Percentiles rank a stretch among this genome's conserved stretches.
Evolutionary conservation across 2,797 vertebrate genomes (phyloP).

Genomic region (Columba guinea): DNA sequence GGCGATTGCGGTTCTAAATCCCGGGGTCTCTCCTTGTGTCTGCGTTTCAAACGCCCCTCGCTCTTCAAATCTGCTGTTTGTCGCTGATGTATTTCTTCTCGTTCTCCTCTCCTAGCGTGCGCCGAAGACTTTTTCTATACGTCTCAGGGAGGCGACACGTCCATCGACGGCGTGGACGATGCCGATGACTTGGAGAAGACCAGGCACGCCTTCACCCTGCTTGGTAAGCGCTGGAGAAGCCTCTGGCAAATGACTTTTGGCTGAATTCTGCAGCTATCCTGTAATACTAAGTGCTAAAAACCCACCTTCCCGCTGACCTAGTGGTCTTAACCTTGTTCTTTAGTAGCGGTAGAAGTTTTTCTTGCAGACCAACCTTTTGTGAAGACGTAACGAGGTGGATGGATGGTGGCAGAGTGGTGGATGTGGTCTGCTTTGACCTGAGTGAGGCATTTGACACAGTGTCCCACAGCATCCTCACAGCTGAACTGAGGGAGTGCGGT

Average conservation of each 20-base stretch:
- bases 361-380: too few relatives aligned
- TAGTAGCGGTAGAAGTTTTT: too few relatives aligned
- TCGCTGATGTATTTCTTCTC: neutral
- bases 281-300: neutral
- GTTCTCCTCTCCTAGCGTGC: conserved; percentile 72
- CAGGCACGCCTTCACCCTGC: conserved; percentile 85
- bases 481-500: too few relatives aligned
- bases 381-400: too few relatives aligned
- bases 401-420: too few relatives aligned
- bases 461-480: too few relatives aligned
- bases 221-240: conserved; percentile 80
- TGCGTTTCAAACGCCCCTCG: neutral
- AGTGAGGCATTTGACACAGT: too few relatives aligned
- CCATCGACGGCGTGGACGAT: conserved; percentile 87
- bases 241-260: neutral
- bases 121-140: conserved; percentile 91
- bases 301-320: too few relatives aligned
- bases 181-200: conserved; percentile 89
- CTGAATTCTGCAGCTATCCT: neutral
- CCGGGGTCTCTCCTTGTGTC: accelerated
- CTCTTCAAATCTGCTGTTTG: neutral
- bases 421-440: too few relatives aligned
- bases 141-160: conserved; percentile 85
- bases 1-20: neutral
- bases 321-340: too few relatives aligned